Evolutionary conservation across 2,888 invertebrate genomes (phyloP).

Genomic region (Spisula solida): DNA sequence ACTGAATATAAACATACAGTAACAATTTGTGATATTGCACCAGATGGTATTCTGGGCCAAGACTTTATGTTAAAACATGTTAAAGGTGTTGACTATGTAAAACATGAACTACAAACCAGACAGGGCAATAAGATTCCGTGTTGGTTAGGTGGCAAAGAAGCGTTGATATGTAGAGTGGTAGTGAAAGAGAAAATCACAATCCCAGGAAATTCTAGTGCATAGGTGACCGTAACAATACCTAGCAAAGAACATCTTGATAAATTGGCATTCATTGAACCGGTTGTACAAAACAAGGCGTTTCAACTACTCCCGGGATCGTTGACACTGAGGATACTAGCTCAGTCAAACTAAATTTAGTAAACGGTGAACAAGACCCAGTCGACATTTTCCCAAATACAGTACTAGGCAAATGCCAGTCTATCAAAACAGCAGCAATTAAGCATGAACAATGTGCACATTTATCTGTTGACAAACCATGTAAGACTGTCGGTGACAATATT

Average conservation of each 20-base stretch:
- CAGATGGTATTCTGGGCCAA: slow-evolving; percentile 14
- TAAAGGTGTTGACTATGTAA: not conserved
- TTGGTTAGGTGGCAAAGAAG: not conserved
- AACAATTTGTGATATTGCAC: not conserved
- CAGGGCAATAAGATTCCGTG: not conserved
- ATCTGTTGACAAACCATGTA: not conserved
- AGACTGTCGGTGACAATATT: not conserved
- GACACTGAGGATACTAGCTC: not conserved
- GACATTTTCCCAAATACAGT: too few species aligned
- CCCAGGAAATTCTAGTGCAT: not conserved
- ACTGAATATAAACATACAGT: not conserved
- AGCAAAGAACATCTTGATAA: not conserved
- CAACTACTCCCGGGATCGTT: not conserved
- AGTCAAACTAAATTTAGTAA: not conserved
- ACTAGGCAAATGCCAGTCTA: too few species aligned
- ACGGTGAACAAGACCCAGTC: not conserved
- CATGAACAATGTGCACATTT: not conserved
- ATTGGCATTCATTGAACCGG: too few species aligned
- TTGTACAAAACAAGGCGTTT: too few species aligned
- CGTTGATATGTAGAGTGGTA: not conserved
- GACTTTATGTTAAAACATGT: not conserved
- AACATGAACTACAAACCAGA: not conserved
- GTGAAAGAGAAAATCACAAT: not conserved
- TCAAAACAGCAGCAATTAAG: not conserved
- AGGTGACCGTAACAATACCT: not conserved